These are phyloP conservation scores for Cosmia pyralina DNA, from an alignment of 2,888 invertebrate species.

Conservation along the genomic window DNA sequence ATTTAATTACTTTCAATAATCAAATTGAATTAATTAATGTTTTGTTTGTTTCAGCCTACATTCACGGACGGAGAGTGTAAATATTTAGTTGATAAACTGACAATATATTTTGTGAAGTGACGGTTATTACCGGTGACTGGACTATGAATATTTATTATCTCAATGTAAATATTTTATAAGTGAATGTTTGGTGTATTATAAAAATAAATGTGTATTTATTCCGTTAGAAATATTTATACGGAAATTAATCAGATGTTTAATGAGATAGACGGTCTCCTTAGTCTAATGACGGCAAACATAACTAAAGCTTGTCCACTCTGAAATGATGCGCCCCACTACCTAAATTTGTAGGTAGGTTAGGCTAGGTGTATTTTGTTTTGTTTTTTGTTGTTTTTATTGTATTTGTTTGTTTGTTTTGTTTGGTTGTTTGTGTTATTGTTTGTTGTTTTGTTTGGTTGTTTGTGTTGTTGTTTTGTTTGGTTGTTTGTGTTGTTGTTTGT, in stretches of 20 bases:
- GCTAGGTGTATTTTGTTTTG: too few species aligned
- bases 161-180: conserved; percentile 17
- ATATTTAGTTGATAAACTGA: conserved; percentile 39
- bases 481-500: too few species aligned
- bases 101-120: conserved; percentile 27
- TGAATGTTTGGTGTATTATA: conserved; percentile 21
- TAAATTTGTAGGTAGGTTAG: too few species aligned
- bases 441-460: too few species aligned
- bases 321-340: too few species aligned
- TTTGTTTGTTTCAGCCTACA: conserved; percentile 81
- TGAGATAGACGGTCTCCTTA: neutral
- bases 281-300: neutral
- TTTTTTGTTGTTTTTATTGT: too few species aligned
- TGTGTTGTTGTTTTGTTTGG: too few species aligned
- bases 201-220: conserved; percentile 6
- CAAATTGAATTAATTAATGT: neutral
- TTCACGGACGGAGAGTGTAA: conserved; percentile 84
- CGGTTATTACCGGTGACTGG: conserved; percentile 11
- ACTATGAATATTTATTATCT: conserved; percentile 7
- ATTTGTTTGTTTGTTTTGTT: too few species aligned
- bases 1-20: neutral
- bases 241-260: neutral
- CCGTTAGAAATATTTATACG: neutral
- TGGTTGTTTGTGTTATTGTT: too few species aligned
- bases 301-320: too few species aligned